Evolutionary conservation across 2,113 vertebrate species (phyloP), one percentile per base, ranked within the genome.

Genomic region (Stegastes partitus): DNA sequence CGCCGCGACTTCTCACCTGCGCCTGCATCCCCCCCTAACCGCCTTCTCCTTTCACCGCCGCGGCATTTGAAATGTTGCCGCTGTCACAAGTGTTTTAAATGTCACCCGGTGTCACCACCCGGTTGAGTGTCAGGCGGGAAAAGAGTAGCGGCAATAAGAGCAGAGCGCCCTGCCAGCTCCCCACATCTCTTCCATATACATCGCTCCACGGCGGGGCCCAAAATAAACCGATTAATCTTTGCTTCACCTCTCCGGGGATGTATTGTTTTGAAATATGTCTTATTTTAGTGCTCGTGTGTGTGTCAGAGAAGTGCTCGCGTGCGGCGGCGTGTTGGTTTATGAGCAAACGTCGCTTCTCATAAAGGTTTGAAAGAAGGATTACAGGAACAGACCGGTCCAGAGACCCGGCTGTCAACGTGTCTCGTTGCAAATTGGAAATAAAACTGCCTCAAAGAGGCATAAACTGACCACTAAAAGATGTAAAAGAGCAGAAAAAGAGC

Each of bases 181-280:
- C 54, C 14, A 45, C 45, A 59, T 62, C 59, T 47, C 66, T 26
- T 67, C 49, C 54, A 45, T 15, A 42, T 42, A 64, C 71, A 61
- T 51, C 37, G 16, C 74, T 74, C 68, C 18, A 47, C 37, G 0
- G 37, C 14, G 10, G 12, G 61, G 70, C 72, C 68, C 16, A 56
- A 87, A 89, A 90, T 89, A 89, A 86, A 87, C 76, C 8, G 55
- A 87, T 85, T 78, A 25, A 73, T 86, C 79, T 81, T 74, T 65
- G 47, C 71, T 16, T 82, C 74, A 28, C 44, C 77, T 81, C 85
- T 66, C 58, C 16, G 18, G 77, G 77, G 56, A 81, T 21, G 34
- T 12, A 51, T 63, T 80, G 51, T 82, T 79, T 79, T 74, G 44
- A 83, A 78, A 87, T 58, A 53, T 11, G 64, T 86, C 37, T 63